Evolutionary conservation across 2,888 invertebrate genomes (phyloP).

Genomic region (Polydrusus pterygomalis): DNA sequence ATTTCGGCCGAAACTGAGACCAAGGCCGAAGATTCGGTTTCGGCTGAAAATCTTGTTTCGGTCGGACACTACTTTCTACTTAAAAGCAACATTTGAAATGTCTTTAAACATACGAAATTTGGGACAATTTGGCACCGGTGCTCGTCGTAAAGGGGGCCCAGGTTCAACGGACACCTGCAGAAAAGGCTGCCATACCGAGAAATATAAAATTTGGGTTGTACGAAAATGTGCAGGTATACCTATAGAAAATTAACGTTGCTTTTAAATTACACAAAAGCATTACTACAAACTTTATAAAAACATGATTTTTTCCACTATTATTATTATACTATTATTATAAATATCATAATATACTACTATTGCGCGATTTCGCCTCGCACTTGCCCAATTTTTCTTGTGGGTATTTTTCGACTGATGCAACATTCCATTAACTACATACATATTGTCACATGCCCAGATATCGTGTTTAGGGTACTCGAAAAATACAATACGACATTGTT

Average conservation of each 20-base stretch:
- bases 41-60: no score
- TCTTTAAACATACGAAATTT: background rate
- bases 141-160: slow-evolving; percentile 28
- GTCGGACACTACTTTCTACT: no score
- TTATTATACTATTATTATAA: no score
- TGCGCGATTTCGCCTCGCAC: no score
- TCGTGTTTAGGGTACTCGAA: background rate
- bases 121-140: slow-evolving; percentile 28
- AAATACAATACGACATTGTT: slow-evolving; percentile 1
- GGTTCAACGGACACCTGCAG: slow-evolving; percentile 48
- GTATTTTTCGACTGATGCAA: background rate
- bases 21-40: no score
- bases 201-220: slow-evolving; percentile 43
- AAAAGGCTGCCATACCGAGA: slow-evolving; percentile 45
- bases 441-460: background rate
- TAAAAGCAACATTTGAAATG: background rate
- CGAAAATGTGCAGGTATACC: slow-evolving; percentile 41
- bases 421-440: no score
- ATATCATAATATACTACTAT: no score
- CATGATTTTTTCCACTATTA: no score
- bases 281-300: no score
- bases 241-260: slow-evolving; percentile 25
- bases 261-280: slow-evolving; percentile 5
- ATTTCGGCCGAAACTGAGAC: no score
- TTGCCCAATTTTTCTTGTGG: background rate